A percentile compares a stretch with the other conserved stretches of the same genome.
phyloP scores from a whole-genome alignment of 2,888 invertebrate species.

The Erebia palarica region DNA sequence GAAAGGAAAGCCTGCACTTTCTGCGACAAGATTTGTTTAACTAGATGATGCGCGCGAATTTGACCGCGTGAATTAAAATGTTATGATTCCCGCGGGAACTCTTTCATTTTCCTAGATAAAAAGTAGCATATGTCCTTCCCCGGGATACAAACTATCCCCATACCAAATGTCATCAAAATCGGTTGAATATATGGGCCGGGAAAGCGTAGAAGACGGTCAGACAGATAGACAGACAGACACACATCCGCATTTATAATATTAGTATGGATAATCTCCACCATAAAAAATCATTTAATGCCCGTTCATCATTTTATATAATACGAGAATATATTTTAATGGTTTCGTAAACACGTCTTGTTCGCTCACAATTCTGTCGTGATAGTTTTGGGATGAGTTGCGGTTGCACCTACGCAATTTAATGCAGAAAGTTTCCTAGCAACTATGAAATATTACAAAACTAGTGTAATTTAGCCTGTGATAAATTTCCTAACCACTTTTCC shows the following conservation, averaged over 20 bases:
- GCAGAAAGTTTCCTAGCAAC: slow-evolving; percentile 43
- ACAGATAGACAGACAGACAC: no score
- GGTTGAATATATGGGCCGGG: no score
- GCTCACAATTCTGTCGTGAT: slow-evolving; percentile 50
- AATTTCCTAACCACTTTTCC: slow-evolving; percentile 40
- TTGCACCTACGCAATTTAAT: slow-evolving; percentile 42
- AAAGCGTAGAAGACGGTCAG: no score
- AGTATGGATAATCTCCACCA: not conserved
- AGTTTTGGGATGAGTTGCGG: slow-evolving; percentile 55
- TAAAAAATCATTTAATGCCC: not conserved
- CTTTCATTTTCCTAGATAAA: no score
- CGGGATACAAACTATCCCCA: no score
- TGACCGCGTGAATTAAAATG: no score
- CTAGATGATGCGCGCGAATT: no score
- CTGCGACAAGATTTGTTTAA: not conserved
- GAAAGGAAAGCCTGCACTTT: not conserved
- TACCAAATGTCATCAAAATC: no score
- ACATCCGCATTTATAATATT: no score
- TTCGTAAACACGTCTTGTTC: slow-evolving; percentile 42
- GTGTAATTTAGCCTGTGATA: slow-evolving; percentile 41
- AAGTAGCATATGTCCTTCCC: no score
- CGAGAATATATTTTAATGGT: slow-evolving; percentile 39
- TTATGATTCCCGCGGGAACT: no score
- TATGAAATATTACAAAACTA: slow-evolving; percentile 43
- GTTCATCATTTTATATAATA: slow-evolving; percentile 4